A percentile compares a stretch with the other conserved stretches of the same genome.
phyloP scores from a whole-genome alignment of 2,888 invertebrate species.

The Pheosia tremula region DNA sequence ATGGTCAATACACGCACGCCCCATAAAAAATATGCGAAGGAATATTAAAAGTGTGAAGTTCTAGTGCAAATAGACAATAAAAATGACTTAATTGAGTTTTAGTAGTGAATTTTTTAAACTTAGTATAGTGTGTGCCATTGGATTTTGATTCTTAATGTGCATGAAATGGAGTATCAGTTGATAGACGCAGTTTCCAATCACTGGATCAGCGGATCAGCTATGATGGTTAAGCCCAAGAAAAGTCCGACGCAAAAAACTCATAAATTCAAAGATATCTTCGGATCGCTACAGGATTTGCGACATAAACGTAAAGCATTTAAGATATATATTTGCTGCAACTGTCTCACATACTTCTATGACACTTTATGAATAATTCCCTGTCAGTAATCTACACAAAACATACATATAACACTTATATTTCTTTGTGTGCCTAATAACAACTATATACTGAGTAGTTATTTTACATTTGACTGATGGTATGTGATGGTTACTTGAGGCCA shows the following conservation, averaged over 20 bases:
- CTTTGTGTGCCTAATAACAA: background rate
- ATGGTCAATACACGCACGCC: background rate
- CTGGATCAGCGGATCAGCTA: slow-evolving; percentile 20
- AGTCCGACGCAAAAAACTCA: slow-evolving; percentile 61
- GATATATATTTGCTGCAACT: background rate
- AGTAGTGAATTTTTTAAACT: background rate
- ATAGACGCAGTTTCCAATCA: slow-evolving; percentile 32
- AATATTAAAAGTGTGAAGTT: background rate
- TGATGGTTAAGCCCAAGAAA: slow-evolving; percentile 44
- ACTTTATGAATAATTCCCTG: background rate
- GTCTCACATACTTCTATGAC: background rate
- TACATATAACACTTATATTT: background rate
- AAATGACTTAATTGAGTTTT: background rate
- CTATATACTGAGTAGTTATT: background rate
- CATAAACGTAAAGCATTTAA: slow-evolving; percentile 48
- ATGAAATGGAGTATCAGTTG: slow-evolving; percentile 43
- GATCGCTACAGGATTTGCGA: slow-evolving; percentile 55
- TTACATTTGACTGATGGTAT: background rate
- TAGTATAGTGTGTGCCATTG: slow-evolving; percentile 9
- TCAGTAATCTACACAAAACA: background rate
- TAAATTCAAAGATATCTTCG: slow-evolving; percentile 59
- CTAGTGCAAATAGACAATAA: background rate
- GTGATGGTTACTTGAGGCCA: background rate
- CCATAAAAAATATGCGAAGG: background rate
- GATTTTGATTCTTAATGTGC: slow-evolving; percentile 12